phyloP scores from a whole-genome alignment of 2,888 invertebrate species.

The Cacoxenus indagator region DNA sequence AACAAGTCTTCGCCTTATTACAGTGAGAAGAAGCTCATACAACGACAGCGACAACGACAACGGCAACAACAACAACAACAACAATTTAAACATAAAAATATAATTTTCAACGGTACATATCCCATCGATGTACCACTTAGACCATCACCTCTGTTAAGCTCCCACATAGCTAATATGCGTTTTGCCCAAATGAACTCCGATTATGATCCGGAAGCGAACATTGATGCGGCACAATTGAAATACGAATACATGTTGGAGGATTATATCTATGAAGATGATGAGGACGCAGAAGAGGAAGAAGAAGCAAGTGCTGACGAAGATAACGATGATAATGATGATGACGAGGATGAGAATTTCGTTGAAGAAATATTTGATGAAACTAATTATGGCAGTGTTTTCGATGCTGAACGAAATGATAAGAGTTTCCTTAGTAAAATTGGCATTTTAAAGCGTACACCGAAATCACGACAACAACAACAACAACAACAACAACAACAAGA shows the following conservation, averaged over 20 bases:
- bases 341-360: slow-evolving; percentile 37
- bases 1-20: too few relatives aligned
- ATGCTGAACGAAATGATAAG: slow-evolving; percentile 36
- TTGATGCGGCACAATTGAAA: slow-evolving; percentile 45
- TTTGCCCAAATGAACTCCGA: slow-evolving; percentile 37
- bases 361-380: slow-evolving; percentile 33
- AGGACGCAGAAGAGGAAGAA: slow-evolving; percentile 53
- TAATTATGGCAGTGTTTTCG: slow-evolving; percentile 34
- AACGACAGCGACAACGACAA: slow-evolving; percentile 29
- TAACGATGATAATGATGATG: slow-evolving; percentile 42
- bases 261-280: slow-evolving; percentile 53
- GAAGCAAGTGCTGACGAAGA: slow-evolving; percentile 37
- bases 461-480: slow-evolving; percentile 14
- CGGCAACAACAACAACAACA: slow-evolving; percentile 38
- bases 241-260: slow-evolving; percentile 52
- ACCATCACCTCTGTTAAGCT: slow-evolving; percentile 26
- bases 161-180: slow-evolving; percentile 30
- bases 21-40: neutral
- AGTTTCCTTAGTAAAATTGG: slow-evolving; percentile 46
- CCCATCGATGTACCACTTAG: slow-evolving; percentile 82
- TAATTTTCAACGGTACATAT: slow-evolving; percentile 88
- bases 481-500: slow-evolving; percentile 22
- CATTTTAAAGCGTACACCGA: slow-evolving; percentile 37
- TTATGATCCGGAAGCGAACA: slow-evolving; percentile 64
- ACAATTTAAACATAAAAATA: slow-evolving; percentile 55